Evolutionary conservation across 2,113 vertebrate genomes (phyloP).

Genomic region (Addax nasomaculatus): DNA sequence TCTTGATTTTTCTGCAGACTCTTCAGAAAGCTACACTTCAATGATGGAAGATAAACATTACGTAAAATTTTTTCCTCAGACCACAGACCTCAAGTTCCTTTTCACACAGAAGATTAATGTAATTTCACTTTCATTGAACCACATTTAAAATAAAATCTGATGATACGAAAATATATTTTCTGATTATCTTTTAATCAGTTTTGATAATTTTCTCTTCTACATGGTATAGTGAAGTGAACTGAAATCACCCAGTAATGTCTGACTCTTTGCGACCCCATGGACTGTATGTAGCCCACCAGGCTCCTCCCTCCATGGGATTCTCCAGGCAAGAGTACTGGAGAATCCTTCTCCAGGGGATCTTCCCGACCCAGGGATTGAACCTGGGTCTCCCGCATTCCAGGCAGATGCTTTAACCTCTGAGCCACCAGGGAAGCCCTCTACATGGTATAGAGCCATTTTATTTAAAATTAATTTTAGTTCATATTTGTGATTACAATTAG

Average conservation of each 20-base stretch:
- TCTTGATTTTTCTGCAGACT: background rate
- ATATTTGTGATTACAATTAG: background rate
- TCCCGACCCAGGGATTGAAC: rapidly evolving
- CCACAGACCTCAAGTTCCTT: background rate
- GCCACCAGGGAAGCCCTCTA: too few relatives aligned
- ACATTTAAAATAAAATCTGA: background rate
- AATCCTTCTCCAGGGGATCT: too few relatives aligned
- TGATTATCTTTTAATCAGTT: background rate
- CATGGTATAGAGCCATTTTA: background rate
- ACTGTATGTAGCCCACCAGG: too few relatives aligned
- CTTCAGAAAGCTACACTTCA: background rate
- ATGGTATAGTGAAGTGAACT: background rate
- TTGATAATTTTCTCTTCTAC: background rate
- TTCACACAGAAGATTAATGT: background rate
- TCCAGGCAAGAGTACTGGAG: too few relatives aligned
- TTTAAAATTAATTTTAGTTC: conserved; percentile 1
- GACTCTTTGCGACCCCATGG: too few relatives aligned
- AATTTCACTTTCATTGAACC: background rate
- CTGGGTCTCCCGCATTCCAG: too few relatives aligned
- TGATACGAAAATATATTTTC: background rate
- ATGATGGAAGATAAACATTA: background rate
- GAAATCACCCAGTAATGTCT: too few relatives aligned
- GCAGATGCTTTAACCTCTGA: too few relatives aligned
- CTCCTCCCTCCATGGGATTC: too few relatives aligned
- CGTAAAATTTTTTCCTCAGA: background rate